Base-by-base conservation (phyloP, 2,888 invertebrate species). In the Venusia cambrica region DNA sequence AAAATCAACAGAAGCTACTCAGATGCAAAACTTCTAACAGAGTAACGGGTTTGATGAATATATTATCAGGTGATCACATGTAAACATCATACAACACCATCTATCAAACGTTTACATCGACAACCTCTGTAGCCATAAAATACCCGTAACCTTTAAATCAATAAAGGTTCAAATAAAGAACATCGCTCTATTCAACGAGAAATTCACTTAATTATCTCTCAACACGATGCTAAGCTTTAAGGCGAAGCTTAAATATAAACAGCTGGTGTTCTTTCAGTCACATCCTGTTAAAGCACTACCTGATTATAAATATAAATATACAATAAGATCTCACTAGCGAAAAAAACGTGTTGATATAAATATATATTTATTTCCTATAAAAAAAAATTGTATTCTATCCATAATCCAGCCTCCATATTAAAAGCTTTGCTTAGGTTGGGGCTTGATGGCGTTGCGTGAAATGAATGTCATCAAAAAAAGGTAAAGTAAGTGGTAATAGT, bases 201-300 rank as follows among this genome's bases (percentile, higher is more conserved):
- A 57, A 57, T 57, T 48, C 48, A 51, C 50, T 59, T 63, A 59
- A 63, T 70, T 69, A 61, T 54, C 48, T 49, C 41, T 45, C 41
- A 37, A 48, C 52, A 46, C 52, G 53, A 70, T 64, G 54, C 58
- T 67, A 54, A 53, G 60, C 62, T 58, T 63, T 60, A 14, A 9
- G 6, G 5, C 14, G 9, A 7, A 39, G 30, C 25, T 25, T 7
- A 16, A 2, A 13, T 3, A 10, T 1, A 27, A 26, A 18, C 17
- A 20, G 33, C 15, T 33, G 20, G 25, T 14, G 1, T 7, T 7
- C 22, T 18, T 11, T 7, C 4, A 12, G n/a, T n/a, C n/a, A n/a
- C n/a, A n/a, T n/a, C n/a, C n/a, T n/a, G n/a, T n/a, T n/a, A n/a
- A n/a, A n/a, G n/a, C n/a, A n/a, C n/a, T n/a, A n/a, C n/a, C n/a